These are phyloP conservation scores for Peribatodes rhomboidaria DNA, from an alignment of 2,888 invertebrate genomes.

Conservation along the genomic window DNA sequence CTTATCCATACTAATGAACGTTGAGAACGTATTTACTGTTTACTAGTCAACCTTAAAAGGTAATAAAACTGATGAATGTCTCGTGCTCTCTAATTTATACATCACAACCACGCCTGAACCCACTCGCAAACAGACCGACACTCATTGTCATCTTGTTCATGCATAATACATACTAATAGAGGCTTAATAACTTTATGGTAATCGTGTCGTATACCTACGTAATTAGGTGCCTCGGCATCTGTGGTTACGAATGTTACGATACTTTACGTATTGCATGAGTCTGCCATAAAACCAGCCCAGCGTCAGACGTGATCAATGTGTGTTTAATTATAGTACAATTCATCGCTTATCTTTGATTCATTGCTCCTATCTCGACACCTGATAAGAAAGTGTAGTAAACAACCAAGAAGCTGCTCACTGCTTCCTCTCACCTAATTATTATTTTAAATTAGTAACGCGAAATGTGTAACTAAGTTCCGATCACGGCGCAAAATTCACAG, in stretches of 20 bases:
- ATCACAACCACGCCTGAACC: slow-evolving; percentile 37
- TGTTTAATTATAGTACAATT: slow-evolving; percentile 35
- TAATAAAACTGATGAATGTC: slow-evolving; percentile 18
- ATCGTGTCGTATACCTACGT: background rate
- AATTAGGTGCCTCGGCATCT: slow-evolving; percentile 8
- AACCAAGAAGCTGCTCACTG: slow-evolving; percentile 35
- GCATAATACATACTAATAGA: slow-evolving; percentile 25
- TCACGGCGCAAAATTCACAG: slow-evolving; percentile 48
- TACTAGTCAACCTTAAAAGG: slow-evolving; percentile 3
- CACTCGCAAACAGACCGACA: slow-evolving; percentile 23
- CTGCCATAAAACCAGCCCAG: slow-evolving; percentile 12
- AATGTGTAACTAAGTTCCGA: slow-evolving; percentile 55
- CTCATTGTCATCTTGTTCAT: slow-evolving; percentile 43
- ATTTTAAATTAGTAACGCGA: slow-evolving; percentile 7
- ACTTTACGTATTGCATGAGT: slow-evolving; percentile 3
- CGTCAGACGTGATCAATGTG: slow-evolving; percentile 19
- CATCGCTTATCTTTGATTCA: slow-evolving; percentile 46
- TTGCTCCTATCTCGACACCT: slow-evolving; percentile 40
- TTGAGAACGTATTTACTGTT: slow-evolving; percentile 7
- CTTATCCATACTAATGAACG: background rate
- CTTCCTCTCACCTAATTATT: slow-evolving; percentile 16
- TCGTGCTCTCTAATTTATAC: slow-evolving; percentile 38
- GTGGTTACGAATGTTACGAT: background rate
- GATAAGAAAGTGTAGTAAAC: slow-evolving; percentile 40
- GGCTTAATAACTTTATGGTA: slow-evolving; percentile 5